Conservation (phyloP, 2,113 vertebrate species). For the Oreamnos americanus region DNA sequence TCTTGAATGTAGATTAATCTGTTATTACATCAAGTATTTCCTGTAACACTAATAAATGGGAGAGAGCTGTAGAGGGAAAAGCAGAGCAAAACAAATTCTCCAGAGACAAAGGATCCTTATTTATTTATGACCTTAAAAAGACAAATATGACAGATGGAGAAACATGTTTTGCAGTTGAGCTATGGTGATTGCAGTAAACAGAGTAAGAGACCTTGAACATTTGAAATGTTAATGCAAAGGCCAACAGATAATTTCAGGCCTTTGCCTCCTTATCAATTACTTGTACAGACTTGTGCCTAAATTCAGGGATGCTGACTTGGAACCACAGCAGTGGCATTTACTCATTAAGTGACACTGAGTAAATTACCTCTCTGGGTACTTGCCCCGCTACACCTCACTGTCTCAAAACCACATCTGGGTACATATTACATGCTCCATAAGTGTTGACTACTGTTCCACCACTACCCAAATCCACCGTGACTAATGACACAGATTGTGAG, state of each 20-base stretch:
- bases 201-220: neutral
- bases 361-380: neutral
- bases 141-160: neutral
- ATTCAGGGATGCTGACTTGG: neutral
- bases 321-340: neutral
- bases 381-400: neutral
- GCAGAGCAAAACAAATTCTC: neutral
- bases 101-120: neutral
- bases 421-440: neutral
- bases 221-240: constrained; percentile 1
- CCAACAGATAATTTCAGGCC: neutral
- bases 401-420: neutral
- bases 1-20: neutral
- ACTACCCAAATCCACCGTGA: neutral
- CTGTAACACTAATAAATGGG: neutral
- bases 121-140: neutral
- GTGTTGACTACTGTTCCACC: neutral
- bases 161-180: neutral
- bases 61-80: neutral
- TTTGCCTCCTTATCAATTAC: neutral
- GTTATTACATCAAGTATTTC: neutral
- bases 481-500: neutral
- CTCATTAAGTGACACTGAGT: neutral
- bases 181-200: neutral
- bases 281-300: neutral